Base-by-base conservation (phyloP, 2,888 invertebrate genomes). In the Cantharis rufa region DNA sequence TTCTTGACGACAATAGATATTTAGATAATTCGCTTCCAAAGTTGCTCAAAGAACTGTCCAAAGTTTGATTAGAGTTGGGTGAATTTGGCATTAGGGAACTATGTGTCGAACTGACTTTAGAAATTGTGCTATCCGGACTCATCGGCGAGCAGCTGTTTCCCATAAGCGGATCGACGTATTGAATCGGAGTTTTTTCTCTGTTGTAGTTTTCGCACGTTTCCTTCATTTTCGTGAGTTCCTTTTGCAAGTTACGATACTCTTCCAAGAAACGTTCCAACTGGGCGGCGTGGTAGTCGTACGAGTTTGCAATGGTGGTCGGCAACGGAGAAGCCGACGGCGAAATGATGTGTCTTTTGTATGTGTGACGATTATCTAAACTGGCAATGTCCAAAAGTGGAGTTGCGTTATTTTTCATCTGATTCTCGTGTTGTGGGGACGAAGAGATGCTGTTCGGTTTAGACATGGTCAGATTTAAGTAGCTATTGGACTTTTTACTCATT, bases 181-280 rank as follows among this genome's bases (percentile, higher is more conserved):
- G 81, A 13, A 71, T 74, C 5, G 76, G 64, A 13, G 79, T 69
- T 48, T 78, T 77, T 28, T 84, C 84, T 32, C 71, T 76, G 7
- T 61, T 69, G 13, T 74, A 71, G 80, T 91, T 93, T 82, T 94
- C 94, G 84, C 94, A 92, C 18, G 93, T 93, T 84, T 94, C 93
- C 84, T 94, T 95, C 94, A 95, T 94, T 86, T 93, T 92, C 76
- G 93, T 94, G 80, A 95, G 88, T 86, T 95, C 94, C 85, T 94
- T 93, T 85, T 95, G 93, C 75, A 95, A 89, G 82, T 90, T 92
- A 81, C 94, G 91, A 85, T 95, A 95, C 85, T 95, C 95, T 84
- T 95, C 94, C 66, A 95, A 90, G 86, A 95, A 95, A 74, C 93
- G 91, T 84, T 95, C 95, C 79, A 95, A 88, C 85, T 95, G 94